These are phyloP conservation scores for Cryptotis parvus DNA, from an alignment of 2,113 vertebrate species.

Conservation along the genomic window DNA sequence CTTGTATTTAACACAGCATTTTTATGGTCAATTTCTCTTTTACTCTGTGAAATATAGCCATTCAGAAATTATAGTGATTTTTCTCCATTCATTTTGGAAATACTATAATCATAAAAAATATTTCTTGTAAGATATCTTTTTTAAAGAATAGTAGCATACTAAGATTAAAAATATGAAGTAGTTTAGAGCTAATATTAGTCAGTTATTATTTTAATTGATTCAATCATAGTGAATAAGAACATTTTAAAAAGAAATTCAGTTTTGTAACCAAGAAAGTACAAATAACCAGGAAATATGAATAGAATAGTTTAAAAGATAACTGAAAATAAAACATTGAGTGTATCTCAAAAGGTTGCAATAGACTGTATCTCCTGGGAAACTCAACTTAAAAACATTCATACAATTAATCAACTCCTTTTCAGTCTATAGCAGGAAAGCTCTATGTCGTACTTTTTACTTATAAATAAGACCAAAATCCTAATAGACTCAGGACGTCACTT, in stretches of 20 bases:
- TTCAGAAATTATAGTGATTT: constrained; percentile 32
- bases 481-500: too few relatives aligned
- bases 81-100: constrained; percentile 50
- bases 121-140: neutral
- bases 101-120: constrained; percentile 34
- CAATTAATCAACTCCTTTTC: accelerated
- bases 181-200: constrained; percentile 7
- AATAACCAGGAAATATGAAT: neutral
- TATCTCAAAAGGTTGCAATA: neutral
- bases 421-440: neutral
- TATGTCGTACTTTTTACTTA: neutral
- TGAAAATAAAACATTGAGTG: neutral
- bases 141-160: neutral
- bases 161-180: neutral
- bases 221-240: constrained; percentile 11
- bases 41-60: constrained; percentile 37
- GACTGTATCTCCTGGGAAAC: neutral
- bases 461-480: neutral
- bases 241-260: neutral
- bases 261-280: neutral
- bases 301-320: neutral
- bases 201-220: constrained; percentile 31
- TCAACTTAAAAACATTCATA: neutral
- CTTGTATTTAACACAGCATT: constrained; percentile 28
- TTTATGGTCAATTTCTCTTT: constrained; percentile 55